Conservation (phyloP, 2,888 invertebrate genomes). For the Carcina quercana region DNA sequence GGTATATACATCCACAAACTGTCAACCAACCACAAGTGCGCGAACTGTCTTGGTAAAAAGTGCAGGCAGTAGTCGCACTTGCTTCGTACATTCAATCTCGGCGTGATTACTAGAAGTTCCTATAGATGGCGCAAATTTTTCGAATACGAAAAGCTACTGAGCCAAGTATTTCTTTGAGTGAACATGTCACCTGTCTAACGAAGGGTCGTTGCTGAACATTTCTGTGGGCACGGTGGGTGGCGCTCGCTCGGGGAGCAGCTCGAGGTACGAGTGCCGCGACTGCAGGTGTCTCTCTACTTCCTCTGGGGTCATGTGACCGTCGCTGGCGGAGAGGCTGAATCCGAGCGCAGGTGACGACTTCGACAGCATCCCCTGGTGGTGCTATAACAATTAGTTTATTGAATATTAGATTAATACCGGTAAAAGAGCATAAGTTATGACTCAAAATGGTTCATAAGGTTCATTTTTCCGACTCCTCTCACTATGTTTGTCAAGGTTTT, state of each 20-base stretch:
- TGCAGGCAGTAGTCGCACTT: no score
- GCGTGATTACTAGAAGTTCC: no score
- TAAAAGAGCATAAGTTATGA: background rate
- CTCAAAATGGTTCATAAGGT: background rate
- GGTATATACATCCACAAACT: no score
- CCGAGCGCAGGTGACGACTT: conserved; percentile 70
- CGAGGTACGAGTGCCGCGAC: conserved; percentile 85
- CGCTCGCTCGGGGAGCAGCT: conserved; percentile 88
- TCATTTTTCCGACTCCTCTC: no score
- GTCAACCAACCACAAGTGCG: no score
- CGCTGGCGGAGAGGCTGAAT: conserved; percentile 59
- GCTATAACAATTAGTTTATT: conserved; percentile 40
- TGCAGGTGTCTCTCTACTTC: conserved; percentile 93
- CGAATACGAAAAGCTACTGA: no score
- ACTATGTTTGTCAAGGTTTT: no score
- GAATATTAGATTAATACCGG: background rate
- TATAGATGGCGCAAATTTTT: no score
- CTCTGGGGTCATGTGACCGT: conserved; percentile 92
- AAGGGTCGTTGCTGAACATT: conserved; percentile 96
- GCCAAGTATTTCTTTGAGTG: background rate
- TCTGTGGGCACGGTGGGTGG: conserved; percentile 93
- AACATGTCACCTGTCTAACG: conserved; percentile 81
- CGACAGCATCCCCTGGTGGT: conserved; percentile 66
- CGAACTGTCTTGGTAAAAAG: no score
- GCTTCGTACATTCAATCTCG: no score